Conservation (phyloP, 1,140 invertebrate species). For the Caenorhabditis remanei region DNA sequence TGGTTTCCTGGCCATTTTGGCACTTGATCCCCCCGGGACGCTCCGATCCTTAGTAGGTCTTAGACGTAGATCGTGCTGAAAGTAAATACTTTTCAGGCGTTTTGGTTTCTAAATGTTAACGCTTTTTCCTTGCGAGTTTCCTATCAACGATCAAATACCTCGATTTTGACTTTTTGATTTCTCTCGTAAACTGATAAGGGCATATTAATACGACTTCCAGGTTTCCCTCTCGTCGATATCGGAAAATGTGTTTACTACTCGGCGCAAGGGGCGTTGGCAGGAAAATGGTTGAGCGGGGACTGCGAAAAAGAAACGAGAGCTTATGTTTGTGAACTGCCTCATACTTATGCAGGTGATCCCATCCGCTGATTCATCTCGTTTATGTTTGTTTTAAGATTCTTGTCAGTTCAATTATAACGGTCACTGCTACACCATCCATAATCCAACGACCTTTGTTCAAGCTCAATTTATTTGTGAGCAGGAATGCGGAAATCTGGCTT, state of each 20-base stretch:
- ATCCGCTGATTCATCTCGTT: not conserved
- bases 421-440: not conserved
- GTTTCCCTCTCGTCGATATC: not conserved
- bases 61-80: too few species aligned
- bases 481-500: constrained; percentile 1
- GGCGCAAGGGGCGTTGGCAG: not conserved
- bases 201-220: not conserved
- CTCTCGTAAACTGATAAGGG: not conserved
- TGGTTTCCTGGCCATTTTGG: too few species aligned
- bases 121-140: not conserved
- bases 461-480: not conserved
- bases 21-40: too few species aligned
- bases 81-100: too few species aligned
- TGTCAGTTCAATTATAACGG: not conserved
- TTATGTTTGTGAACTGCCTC: not conserved
- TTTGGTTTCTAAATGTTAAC: too few species aligned
- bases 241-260: constrained; percentile 37
- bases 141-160: not conserved
- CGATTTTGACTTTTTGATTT: not conserved
- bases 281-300: constrained; percentile 3
- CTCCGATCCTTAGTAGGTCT: too few species aligned
- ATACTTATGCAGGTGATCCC: not conserved
- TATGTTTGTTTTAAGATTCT: too few species aligned
- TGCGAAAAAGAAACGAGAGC: not conserved
- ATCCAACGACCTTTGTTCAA: not conserved